Conservation (phyloP, 2,888 invertebrate species). For the Drosophila glabriapex region DNA sequence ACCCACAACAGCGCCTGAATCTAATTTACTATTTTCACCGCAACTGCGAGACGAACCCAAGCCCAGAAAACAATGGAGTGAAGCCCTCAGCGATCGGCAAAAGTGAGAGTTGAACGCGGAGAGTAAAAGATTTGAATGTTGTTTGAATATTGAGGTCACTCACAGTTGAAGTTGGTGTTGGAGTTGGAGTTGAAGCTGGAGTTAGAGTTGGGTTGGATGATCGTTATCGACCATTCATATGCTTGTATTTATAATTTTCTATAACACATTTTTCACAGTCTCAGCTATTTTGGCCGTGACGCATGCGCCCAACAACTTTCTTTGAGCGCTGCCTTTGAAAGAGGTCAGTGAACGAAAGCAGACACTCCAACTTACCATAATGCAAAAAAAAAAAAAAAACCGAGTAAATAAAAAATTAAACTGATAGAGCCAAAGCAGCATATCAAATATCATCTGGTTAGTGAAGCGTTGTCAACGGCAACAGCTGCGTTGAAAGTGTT, state of each 20-base stretch:
- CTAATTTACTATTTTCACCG: slow-evolving; percentile 60
- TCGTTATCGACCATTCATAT: slow-evolving; percentile 52
- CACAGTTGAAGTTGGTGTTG: slow-evolving; percentile 18
- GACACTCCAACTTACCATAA: slow-evolving; percentile 10
- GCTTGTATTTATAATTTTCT: slow-evolving; percentile 36
- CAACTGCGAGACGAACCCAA: slow-evolving; percentile 14
- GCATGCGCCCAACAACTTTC: slow-evolving; percentile 65
- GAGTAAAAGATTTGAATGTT: slow-evolving; percentile 59
- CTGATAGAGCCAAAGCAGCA: slow-evolving; percentile 7
- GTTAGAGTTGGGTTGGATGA: slow-evolving; percentile 38
- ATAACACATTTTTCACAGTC: slow-evolving; percentile 60
- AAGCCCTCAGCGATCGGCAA: slow-evolving; percentile 48
- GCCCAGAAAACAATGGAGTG: background rate
- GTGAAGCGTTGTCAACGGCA: slow-evolving; percentile 27
- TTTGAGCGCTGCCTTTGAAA: slow-evolving; percentile 44
- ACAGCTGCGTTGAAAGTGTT: slow-evolving; percentile 34
- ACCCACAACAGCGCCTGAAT: slow-evolving; percentile 50
- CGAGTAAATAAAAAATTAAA: background rate
- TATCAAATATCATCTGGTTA: slow-evolving; percentile 46
- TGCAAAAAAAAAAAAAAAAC: slow-evolving; percentile 2
- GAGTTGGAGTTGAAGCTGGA: slow-evolving; percentile 6
- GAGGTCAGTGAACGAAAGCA: slow-evolving; percentile 73
- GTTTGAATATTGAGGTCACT: slow-evolving; percentile 61
- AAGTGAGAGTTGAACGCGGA: slow-evolving; percentile 63
- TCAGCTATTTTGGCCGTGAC: slow-evolving; percentile 53